These are phyloP conservation scores for Thripadectes ignobilis DNA, from an alignment of 2,797 vertebrate genomes.

Conservation along the genomic window DNA sequence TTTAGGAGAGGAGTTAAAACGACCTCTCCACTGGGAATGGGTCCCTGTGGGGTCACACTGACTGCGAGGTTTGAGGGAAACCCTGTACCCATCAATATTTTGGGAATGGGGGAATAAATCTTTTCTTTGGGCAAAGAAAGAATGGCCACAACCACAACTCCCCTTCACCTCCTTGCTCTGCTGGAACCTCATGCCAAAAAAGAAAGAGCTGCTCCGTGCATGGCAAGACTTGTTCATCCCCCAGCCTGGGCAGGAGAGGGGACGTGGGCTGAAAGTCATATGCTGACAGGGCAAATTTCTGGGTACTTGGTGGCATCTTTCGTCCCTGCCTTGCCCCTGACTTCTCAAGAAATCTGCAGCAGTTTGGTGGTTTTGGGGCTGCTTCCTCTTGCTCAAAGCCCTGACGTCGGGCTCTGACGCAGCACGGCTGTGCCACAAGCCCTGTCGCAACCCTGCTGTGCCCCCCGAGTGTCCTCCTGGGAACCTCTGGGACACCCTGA, in stretches of 20 bases:
- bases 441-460: not conserved
- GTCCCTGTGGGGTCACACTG: not conserved
- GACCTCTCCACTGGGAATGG: not conserved
- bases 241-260: not conserved
- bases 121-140: not conserved
- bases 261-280: not conserved
- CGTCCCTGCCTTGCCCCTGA: fast-evolving
- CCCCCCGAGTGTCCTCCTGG: not conserved
- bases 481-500: not conserved
- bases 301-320: not conserved
- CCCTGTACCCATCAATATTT: not conserved
- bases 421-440: fast-evolving
- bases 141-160: not conserved
- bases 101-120: not conserved
- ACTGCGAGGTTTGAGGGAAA: not conserved
- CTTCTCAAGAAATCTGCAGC: not conserved
- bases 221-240: not conserved
- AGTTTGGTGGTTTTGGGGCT: not conserved
- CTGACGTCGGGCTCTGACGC: not conserved
- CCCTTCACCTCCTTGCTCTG: not conserved
- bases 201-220: not conserved
- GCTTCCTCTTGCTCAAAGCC: not conserved
- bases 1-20: not conserved
- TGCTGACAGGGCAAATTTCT: not conserved
- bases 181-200: not conserved